Evolutionary conservation across 2,797 vertebrate genomes (phyloP), one percentile per base, ranked within the genome.

Genomic region (Sebastes goodei): DNA sequence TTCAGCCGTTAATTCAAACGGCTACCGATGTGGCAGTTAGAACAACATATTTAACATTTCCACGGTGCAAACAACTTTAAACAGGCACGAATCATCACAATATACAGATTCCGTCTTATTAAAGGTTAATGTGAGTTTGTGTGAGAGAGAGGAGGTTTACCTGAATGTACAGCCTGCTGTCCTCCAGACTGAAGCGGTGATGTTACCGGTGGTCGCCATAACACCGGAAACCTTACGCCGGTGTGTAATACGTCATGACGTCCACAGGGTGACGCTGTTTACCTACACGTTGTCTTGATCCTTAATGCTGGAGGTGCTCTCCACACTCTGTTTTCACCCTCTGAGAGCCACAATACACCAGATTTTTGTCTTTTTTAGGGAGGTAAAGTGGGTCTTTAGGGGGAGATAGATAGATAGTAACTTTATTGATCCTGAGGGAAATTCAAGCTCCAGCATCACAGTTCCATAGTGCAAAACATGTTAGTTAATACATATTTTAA

Each of bases 171-270:
- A 71, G 69, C 17, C 74, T 29, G 72, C 83, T 82, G 27, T 86
- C 81, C 86, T 84, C 80, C 78, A 60, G 71, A 85, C 75, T 77
- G 86, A 84, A 71, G 80, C 60, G 74, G 80, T 60, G 85, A 66
- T 78, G 84, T 78, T 86, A 89, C 86, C 84, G 91, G 93, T 87
- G 82, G 95, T 93, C 95, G 95, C 95, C 96, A 96, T 96, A 93
- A 95, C 92, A 96, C 96, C 96, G 96, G 96, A 96, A 96, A 96
- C 70, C 87, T 92, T 11, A 53, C 2, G 38, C 81, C 69, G 88
- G 86, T 17, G 1, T 85, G 90, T 62, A 67, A 5, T 84, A 35
- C 6, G 25, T 4, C 17, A 2, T 0, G 3, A 6, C 20, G 1
- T 35, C 80, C 95, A 80, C 85, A 20, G 66, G 88, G 77, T 68